phyloP scores from a whole-genome alignment of 2,113 vertebrate genomes.

The Ictalurus punctatus region DNA sequence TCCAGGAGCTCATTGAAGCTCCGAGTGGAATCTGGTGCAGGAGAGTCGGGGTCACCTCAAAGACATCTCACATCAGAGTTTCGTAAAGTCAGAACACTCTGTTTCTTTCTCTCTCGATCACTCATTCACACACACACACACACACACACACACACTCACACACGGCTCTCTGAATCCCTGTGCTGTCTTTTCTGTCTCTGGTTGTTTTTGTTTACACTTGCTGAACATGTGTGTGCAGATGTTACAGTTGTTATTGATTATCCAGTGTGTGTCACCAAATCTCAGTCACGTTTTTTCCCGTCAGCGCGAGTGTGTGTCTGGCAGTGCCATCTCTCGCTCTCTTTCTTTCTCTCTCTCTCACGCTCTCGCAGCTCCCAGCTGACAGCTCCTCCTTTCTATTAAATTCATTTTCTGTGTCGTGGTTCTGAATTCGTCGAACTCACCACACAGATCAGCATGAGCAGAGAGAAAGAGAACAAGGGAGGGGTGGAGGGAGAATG shows the following conservation, averaged over 20 bases:
- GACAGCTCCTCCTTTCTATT: conserved; percentile 61
- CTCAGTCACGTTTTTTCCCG: conserved; percentile 24
- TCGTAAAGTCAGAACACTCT: conserved; percentile 36
- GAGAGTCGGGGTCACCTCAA: conserved; percentile 40
- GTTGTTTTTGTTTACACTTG: conserved; percentile 33
- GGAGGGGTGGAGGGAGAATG: background rate
- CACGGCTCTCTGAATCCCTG: conserved; percentile 4
- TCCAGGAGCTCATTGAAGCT: conserved; percentile 45
- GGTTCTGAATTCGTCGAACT: conserved; percentile 44
- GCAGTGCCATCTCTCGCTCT: conserved; percentile 32
- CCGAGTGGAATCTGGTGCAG: conserved; percentile 42
- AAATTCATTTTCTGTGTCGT: conserved; percentile 61
- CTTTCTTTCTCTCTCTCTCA: conserved; percentile 46
- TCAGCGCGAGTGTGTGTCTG: conserved; percentile 45
- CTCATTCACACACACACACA: background rate
- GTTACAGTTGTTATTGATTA: conserved; percentile 65
- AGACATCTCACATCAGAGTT: conserved; percentile 43
- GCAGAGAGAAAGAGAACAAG: conserved; percentile 28
- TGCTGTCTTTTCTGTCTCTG: conserved; percentile 35
- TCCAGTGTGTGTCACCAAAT: conserved; percentile 35
- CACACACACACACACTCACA: background rate
- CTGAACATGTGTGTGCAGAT: conserved; percentile 43
- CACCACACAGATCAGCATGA: conserved; percentile 42
- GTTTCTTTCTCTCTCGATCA: background rate
- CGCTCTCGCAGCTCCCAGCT: conserved; percentile 48